A percentile compares a stretch with the other conserved stretches of the same genome.
Evolutionary conservation across 2,888 invertebrate genomes (phyloP).

Genomic region (Caenorhabditis virilis): DNA sequence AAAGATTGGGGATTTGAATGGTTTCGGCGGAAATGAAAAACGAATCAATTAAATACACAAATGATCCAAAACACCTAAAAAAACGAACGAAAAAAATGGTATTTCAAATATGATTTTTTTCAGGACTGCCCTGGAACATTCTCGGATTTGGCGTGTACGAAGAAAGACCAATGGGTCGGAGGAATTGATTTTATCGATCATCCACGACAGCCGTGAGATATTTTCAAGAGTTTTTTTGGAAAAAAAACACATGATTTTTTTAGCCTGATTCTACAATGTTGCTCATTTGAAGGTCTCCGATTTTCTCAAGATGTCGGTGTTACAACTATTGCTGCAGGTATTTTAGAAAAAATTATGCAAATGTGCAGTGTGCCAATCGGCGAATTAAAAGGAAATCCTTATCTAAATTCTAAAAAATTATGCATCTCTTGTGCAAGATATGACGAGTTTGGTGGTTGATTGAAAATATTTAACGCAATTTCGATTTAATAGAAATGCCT

Average conservation of each 20-base stretch:
- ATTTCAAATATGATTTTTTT: conserved; percentile 10
- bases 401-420: not conserved
- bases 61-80: not conserved
- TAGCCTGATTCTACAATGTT: conserved; percentile 65
- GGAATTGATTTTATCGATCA: conserved; percentile 67
- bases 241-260: conserved; percentile 8
- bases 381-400: no score
- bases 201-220: conserved; percentile 60
- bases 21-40: no score
- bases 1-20: no score
- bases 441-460: no score
- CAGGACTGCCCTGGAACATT: conserved; percentile 63
- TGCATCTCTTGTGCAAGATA: not conserved
- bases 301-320: conserved; percentile 67
- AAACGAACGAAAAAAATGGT: not conserved
- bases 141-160: conserved; percentile 58
- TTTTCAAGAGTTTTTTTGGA: not conserved
- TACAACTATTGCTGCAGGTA: conserved; percentile 57
- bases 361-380: no score
- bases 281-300: conserved; percentile 64
- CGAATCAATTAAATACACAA: no score
- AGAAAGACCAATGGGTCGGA: conserved; percentile 67
- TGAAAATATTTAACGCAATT: no score
- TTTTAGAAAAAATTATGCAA: no score
- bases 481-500: not conserved